These are phyloP conservation scores for Dolichopus griseipennis DNA, from an alignment of 2,888 invertebrate genomes.

Conservation along the genomic window DNA sequence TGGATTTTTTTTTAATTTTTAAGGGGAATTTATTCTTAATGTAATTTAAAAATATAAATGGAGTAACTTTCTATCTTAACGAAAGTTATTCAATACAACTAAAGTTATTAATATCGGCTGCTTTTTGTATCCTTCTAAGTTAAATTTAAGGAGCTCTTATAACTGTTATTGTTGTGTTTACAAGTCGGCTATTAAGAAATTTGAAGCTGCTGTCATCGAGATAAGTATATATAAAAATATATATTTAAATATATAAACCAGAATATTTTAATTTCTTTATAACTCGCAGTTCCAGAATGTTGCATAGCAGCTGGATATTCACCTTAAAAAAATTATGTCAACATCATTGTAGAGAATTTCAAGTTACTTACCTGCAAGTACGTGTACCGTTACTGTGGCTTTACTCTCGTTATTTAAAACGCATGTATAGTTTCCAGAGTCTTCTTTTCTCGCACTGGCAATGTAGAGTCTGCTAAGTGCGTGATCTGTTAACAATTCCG, in stretches of 20 bases:
- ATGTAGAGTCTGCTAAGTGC: slow-evolving; percentile 69
- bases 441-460: slow-evolving; percentile 67
- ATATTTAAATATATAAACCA: not conserved
- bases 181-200: too few relatives aligned
- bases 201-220: not conserved
- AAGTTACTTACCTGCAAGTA: slow-evolving; percentile 59
- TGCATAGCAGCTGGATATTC: slow-evolving; percentile 44
- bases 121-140: too few relatives aligned
- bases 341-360: not conserved
- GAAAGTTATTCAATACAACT: too few relatives aligned
- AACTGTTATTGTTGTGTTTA: too few relatives aligned
- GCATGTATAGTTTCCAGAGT: slow-evolving; percentile 74
- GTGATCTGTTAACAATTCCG: slow-evolving; percentile 62
- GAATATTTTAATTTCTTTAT: not conserved
- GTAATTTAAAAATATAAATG: too few relatives aligned
- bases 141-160: too few relatives aligned
- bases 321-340: slow-evolving; percentile 26
- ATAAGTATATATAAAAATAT: not conserved
- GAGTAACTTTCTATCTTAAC: too few relatives aligned
- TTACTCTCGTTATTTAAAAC: slow-evolving; percentile 61
- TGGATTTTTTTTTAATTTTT: too few relatives aligned
- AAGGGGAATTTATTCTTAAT: too few relatives aligned
- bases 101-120: too few relatives aligned
- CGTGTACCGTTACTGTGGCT: slow-evolving; percentile 64
- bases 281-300: slow-evolving; percentile 28